Conservation (phyloP, 2,113 vertebrate species). For the Poeciliopsis turrubarensis region DNA sequence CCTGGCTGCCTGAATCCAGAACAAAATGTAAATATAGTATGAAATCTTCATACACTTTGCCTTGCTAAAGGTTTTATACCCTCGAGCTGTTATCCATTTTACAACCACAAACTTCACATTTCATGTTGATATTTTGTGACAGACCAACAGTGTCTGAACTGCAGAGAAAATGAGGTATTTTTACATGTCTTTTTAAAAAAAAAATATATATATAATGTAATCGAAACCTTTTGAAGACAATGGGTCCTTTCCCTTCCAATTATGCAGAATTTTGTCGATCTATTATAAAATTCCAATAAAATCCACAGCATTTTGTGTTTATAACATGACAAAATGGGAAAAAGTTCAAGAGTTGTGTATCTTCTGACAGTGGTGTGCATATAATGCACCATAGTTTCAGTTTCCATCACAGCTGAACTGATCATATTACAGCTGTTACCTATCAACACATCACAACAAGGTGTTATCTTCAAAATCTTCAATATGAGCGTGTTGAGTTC, state of each 20-base stretch:
- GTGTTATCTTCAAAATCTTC: background rate
- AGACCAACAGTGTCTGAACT: background rate
- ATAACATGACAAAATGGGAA: background rate
- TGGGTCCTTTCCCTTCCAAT: too few species aligned
- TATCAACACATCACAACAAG: fast-evolving
- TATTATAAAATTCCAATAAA: background rate
- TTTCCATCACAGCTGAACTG: background rate
- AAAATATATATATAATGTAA: too few species aligned
- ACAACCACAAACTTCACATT: background rate
- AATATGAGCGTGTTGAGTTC: background rate
- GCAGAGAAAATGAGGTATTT: background rate
- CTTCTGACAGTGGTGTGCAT: background rate
- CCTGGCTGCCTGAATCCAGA: slow-evolving; percentile 5
- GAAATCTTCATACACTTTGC: slow-evolving; percentile 4
- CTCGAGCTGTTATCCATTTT: background rate
- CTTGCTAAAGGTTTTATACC: background rate
- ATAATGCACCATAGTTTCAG: background rate
- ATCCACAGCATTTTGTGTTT: background rate
- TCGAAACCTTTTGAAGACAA: too few species aligned
- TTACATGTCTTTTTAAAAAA: too few species aligned
- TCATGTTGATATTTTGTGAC: too few species aligned
- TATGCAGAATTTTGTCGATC: background rate
- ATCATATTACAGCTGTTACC: background rate
- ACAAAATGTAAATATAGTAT: slow-evolving; percentile 28
- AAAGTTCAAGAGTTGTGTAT: background rate